Base-by-base conservation (phyloP, 2,113 vertebrate genomes). In the Aplodontia rufa region DNA sequence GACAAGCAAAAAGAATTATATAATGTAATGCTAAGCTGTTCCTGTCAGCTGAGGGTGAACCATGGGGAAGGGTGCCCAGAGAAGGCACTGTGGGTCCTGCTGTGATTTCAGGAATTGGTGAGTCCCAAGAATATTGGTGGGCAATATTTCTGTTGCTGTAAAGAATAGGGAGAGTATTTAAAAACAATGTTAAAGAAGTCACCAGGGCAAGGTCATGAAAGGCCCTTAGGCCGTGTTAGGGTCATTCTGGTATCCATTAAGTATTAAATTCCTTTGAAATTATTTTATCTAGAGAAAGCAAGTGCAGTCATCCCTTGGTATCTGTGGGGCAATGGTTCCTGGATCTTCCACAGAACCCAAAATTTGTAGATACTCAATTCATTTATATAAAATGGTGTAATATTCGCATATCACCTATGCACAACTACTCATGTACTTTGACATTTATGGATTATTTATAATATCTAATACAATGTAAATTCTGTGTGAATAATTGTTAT, bases 31-130 rank as follows among this genome's bases (percentile, higher is more conserved):
- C 5, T 28, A 75, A 13, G 1, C 17, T 45, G 28, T 11, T 58
- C 8, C 30, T 6, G 28, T 32, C 37, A 72, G 35, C 11, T 19
- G 17, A 69, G 2, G n/a, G 6, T 6, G 12, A 53, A 37, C 13
- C 17, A 0, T 1, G 1, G 35, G n/a, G 5, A 51, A 35, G 24
- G 24, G 58, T 22, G 24, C 8, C 8, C 4, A 12, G 17, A 8
- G 28, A 60, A 11, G 58, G 58, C 58, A 60, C 24, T 12, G 14
- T n/a, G 8, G 17, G 8, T 8, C 12, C 26, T 51, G 10, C 62
- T 11, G 5, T 80, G 35, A 68, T n/a, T n/a, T 49, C 16, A 69
- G 66, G 17, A 60, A 6, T 22, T 37, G 12, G 10, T 72, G 30
- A 80, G 8, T 49, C 47, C 20, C 3, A 1, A 1, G 16, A 87